Evolutionary conservation across 2,113 vertebrate genomes (phyloP).

Genomic region (Oryctolagus cuniculus): DNA sequence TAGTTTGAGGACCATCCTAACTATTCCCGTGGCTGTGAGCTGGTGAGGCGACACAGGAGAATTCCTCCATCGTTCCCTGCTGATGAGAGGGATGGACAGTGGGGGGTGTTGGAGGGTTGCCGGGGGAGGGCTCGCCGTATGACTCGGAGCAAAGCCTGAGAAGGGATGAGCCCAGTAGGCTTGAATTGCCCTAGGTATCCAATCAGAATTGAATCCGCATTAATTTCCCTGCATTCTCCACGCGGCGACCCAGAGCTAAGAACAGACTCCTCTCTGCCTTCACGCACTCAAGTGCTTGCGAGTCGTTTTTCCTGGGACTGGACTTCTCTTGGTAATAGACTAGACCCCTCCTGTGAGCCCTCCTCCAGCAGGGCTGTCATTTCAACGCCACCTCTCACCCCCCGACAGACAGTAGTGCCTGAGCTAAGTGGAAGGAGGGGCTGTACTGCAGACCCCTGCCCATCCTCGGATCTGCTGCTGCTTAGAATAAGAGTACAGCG

Average conservation of each 20-base stretch:
- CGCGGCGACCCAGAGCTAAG: neutral
- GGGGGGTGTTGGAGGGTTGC: too few relatives aligned
- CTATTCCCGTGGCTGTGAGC: neutral
- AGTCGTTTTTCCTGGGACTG: neutral
- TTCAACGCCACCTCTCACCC: neutral
- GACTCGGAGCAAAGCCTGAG: neutral
- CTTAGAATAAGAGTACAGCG: neutral
- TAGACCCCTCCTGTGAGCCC: neutral
- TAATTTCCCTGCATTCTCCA: neutral
- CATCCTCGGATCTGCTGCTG: neutral
- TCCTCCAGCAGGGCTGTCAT: neutral
- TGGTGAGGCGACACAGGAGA: neutral
- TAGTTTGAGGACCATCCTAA: neutral
- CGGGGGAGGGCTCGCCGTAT: too few relatives aligned
- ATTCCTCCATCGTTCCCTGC: neutral
- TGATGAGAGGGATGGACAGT: neutral
- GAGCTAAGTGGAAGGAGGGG: neutral
- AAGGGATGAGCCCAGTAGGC: neutral
- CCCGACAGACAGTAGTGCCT: neutral
- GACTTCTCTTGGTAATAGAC: neutral
- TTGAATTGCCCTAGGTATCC: neutral
- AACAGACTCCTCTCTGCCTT: neutral
- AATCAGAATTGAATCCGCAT: neutral
- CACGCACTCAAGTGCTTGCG: neutral
- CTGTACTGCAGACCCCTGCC: neutral